Evolutionary conservation across 2,888 invertebrate genomes (phyloP).

Genomic region (Phyllotreta cruciferae): DNA sequence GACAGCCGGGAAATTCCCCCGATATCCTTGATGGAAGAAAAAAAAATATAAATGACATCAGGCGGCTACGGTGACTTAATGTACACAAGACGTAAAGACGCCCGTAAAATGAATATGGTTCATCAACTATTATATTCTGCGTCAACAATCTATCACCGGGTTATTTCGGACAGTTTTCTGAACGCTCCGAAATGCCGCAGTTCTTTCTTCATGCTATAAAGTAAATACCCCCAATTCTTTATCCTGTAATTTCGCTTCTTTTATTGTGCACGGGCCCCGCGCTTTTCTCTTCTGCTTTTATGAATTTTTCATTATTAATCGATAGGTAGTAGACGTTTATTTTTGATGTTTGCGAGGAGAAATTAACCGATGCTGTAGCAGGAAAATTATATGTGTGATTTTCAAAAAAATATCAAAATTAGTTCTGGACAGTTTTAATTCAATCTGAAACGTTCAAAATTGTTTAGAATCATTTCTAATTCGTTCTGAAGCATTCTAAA

Average conservation of each 20-base stretch:
- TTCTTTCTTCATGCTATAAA: slow-evolving; percentile 34
- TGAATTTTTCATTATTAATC: slow-evolving; percentile 36
- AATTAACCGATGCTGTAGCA: no score
- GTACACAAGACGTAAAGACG: slow-evolving; percentile 23
- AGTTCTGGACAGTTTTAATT: no score
- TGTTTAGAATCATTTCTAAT: no score
- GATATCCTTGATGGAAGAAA: background rate
- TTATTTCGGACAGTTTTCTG: slow-evolving; percentile 39
- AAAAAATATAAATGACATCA: slow-evolving; percentile 12
- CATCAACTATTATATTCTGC: slow-evolving; percentile 48
- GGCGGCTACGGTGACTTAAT: slow-evolving; percentile 13
- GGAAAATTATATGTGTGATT: no score
- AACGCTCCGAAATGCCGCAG: slow-evolving; percentile 26
- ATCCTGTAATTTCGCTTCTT: slow-evolving; percentile 32
- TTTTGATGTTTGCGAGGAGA: no score
- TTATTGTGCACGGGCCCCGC: slow-evolving; percentile 7
- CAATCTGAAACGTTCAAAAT: no score
- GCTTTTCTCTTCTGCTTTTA: slow-evolving; percentile 11
- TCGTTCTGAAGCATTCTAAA: no score
- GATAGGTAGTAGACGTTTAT: slow-evolving; percentile 17
- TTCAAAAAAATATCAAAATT: no score
- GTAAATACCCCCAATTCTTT: slow-evolving; percentile 37
- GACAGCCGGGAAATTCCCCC: slow-evolving; percentile 1
- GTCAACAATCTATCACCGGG: slow-evolving; percentile 47
- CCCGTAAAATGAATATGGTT: slow-evolving; percentile 46